Conservation (phyloP, 2,888 invertebrate genomes). For the Hartigia nigra region DNA sequence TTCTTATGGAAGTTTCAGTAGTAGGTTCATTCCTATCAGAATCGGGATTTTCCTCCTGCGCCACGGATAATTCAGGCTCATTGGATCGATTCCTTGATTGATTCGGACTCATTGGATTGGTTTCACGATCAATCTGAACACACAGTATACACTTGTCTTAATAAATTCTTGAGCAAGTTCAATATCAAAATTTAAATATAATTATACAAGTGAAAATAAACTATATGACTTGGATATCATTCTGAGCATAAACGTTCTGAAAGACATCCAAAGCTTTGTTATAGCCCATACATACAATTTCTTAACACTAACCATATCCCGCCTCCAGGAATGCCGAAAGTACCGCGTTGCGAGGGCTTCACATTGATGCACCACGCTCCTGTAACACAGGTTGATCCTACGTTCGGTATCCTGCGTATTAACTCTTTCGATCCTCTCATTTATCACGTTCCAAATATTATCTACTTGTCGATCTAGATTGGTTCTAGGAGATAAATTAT, state of each 20-base stretch:
- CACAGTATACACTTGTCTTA: constrained; percentile 10
- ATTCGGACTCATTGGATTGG: constrained; percentile 73
- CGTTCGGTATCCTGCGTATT: constrained; percentile 53
- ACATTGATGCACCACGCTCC: constrained; percentile 68
- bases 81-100: constrained; percentile 18
- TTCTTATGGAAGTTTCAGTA: constrained; percentile 31
- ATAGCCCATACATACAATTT: constrained; percentile 2
- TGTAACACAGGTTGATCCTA: constrained; percentile 66
- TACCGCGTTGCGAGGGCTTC: constrained; percentile 68
- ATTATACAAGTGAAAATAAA: not conserved
- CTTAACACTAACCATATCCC: constrained; percentile 62
- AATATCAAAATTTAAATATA: not conserved
- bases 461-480: constrained; percentile 25
- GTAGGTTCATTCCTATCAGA: constrained; percentile 13
- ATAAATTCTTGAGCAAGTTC: not conserved
- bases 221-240: not conserved
- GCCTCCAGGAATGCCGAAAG: constrained; percentile 65
- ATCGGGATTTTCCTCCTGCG: not conserved
- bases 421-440: constrained; percentile 23
- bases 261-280: constrained; percentile 10
- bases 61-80: not conserved
- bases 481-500: constrained; percentile 10
- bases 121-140: constrained; percentile 75
- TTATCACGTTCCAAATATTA: constrained; percentile 21
- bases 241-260: not conserved